Base-by-base conservation (phyloP, 2,888 invertebrate genomes). In the Pterostichus madidus region DNA sequence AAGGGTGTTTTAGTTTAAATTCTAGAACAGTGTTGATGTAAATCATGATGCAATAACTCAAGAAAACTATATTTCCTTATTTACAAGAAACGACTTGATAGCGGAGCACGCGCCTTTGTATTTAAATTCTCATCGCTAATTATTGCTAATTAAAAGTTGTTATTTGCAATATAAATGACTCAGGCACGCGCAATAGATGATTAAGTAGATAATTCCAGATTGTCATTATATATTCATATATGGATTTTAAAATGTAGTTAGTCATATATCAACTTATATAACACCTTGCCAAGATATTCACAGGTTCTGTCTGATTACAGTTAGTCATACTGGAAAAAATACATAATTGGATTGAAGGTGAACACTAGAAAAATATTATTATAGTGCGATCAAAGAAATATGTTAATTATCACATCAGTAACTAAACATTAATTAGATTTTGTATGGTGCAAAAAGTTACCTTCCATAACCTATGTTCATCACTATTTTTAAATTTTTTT, bases 161-260 rank as follows among this genome's bases (percentile, higher is more conserved):
- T 79, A 64, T 79, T 79, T 68, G 79, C 79, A 15, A 52, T 39
- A 56, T 64, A 46, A 64, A 32, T 79, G 79, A 79, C 46, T 79
- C 79, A 79, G 49, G 68, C 79, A 79, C 68, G 68, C 64, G 68
- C 79, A 46, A 52, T 79, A 79, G 79, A 79, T 79, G 79, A 79
- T 79, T 64, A 79, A 79, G 64, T 79, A 79, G 79, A 59, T 78
- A 56, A 53, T 77, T 77, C 59, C 15, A 77, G 39, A 59, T 59
- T 78, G 78, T 44, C 31, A 79, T 79, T 79, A 79, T 32, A 49
- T 64, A 79, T 79, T 64, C 79, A 79, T 79, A 64, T 61, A 78
- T 78, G 78, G 61, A 61, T 78, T 77, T 59, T 46, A 39, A 24
- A 56, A 77, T 24, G 78, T 39, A 44, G 39, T 78, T 79, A 79